Percentiles rank a stretch among this genome's conserved stretches.
phyloP scores from a whole-genome alignment of 2,888 invertebrate genomes.

The Ganaspis brasiliensis region DNA sequence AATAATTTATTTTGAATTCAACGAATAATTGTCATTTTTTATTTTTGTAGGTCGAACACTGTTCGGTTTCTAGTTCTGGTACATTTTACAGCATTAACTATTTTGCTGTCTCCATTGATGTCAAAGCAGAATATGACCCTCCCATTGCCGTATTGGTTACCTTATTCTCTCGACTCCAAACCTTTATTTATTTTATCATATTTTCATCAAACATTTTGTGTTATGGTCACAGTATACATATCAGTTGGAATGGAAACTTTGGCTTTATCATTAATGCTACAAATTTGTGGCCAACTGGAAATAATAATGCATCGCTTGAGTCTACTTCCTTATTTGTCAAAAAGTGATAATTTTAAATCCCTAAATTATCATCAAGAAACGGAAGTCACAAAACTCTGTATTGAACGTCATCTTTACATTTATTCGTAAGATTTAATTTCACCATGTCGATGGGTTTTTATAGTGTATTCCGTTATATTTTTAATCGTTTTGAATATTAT shows the following conservation, averaged over 20 bases:
- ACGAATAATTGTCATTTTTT: too few relatives aligned
- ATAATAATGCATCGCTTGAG: constrained; percentile 58
- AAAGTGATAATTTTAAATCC: neutral
- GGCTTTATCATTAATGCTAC: constrained; percentile 60
- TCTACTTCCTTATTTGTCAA: constrained; percentile 21
- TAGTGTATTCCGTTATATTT: too few relatives aligned
- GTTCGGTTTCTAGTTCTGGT: neutral
- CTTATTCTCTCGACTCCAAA: constrained; percentile 53
- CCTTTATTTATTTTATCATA: constrained; percentile 55
- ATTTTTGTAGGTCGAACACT: neutral
- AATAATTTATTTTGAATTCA: too few relatives aligned
- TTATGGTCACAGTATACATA: constrained; percentile 52
- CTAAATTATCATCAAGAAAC: neutral
- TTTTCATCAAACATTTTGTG: constrained; percentile 60
- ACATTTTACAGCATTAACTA: neutral
- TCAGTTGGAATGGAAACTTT: constrained; percentile 62
- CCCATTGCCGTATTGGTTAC: constrained; percentile 62
- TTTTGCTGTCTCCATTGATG: neutral
- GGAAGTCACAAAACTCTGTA: neutral
- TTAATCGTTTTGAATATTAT: too few relatives aligned
- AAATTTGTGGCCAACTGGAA: constrained; percentile 58
- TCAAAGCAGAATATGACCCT: constrained; percentile 43
- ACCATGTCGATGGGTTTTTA: too few relatives aligned
- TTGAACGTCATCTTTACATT: neutral
- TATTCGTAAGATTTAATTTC: constrained; percentile 15